Evolutionary conservation across 2,888 invertebrate species (phyloP), one percentile per base, ranked within the genome.

Genomic region (Caenorhabditis plicata): DNA sequence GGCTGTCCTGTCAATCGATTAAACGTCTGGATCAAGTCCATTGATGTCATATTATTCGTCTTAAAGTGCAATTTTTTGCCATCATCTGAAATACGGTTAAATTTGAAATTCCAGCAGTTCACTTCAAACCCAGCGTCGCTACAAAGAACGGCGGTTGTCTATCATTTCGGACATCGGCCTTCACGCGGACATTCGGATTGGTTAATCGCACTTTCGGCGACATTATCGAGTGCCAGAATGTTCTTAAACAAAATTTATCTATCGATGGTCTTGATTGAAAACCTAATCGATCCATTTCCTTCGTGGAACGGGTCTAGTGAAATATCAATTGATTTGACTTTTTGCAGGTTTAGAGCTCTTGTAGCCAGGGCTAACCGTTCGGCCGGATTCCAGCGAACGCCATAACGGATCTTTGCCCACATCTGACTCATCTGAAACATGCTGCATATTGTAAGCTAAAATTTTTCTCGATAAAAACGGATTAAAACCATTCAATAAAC

Each of bases 21-120:
- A 67, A 78, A 77, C 25, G 70, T 65, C 73, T 75, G 75, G 22
- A 74, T 61, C 19, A 78, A 50, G 40, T 78, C 78, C 54, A 68
- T 65, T 15, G 75, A 53, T 7, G 70, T 57, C 74, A 78, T 77
- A 41, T 74, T 73, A 33, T 67, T 70, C 19, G 78, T 78, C 48
- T 72, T 66, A 56, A 78, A 77, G 20, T 68, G 65, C 38, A 78
- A 54, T 45, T 72, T 67, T 42, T 68, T 60, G 1, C 74, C 75
- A 48, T 74, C 70, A 9, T 65, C 77, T 73, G 54, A 49, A 67
- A 66, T 25, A 3, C 9, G 29, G 20, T 39, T 15, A 4, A 20
- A 36, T 15, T 15, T 41, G 41, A 41, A n/a, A 15, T 41, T 27
- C 15, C 19, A 4, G 3, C 8, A 26, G 3, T 15, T 25, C 4